A percentile compares a stretch with the other conserved stretches of the same genome.
Conservation (phyloP, 2,113 vertebrate genomes). For the Chionodraco myersi region DNA sequence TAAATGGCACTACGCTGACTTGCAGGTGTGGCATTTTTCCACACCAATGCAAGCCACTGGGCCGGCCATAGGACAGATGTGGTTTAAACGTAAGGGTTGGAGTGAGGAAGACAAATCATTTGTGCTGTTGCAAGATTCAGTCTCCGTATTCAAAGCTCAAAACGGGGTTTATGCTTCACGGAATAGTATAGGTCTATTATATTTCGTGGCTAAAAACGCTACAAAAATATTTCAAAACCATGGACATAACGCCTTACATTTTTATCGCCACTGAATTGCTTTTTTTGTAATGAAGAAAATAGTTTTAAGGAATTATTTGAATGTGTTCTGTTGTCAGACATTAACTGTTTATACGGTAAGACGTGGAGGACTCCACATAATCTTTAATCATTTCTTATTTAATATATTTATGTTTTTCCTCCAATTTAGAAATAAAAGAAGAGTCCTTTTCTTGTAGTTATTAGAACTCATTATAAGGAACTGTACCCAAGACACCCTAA, state of each 20-base stretch:
- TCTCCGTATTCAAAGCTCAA: background rate
- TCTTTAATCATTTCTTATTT: background rate
- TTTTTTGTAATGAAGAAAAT: background rate
- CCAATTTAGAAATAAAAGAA: background rate
- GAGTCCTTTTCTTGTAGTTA: background rate
- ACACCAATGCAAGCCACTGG: constrained; percentile 13
- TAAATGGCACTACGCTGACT: constrained; percentile 73
- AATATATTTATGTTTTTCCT: background rate
- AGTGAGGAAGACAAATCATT: background rate
- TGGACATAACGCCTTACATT: background rate
- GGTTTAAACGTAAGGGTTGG: background rate
- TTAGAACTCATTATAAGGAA: background rate
- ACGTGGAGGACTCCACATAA: background rate
- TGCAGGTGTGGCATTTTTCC: constrained; percentile 68
- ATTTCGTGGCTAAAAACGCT: constrained; percentile 15
- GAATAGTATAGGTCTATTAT: background rate
- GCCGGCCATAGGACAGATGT: background rate
- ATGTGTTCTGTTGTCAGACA: background rate
- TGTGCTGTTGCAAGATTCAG: background rate
- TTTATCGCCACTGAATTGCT: background rate
- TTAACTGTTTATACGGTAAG: too few species aligned
- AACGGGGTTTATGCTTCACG: background rate
- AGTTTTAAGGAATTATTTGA: background rate
- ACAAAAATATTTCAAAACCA: background rate
- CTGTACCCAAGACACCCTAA: background rate